Conservation (phyloP, 2,113 vertebrate genomes). For the Eudyptes chrysolophus region DNA sequence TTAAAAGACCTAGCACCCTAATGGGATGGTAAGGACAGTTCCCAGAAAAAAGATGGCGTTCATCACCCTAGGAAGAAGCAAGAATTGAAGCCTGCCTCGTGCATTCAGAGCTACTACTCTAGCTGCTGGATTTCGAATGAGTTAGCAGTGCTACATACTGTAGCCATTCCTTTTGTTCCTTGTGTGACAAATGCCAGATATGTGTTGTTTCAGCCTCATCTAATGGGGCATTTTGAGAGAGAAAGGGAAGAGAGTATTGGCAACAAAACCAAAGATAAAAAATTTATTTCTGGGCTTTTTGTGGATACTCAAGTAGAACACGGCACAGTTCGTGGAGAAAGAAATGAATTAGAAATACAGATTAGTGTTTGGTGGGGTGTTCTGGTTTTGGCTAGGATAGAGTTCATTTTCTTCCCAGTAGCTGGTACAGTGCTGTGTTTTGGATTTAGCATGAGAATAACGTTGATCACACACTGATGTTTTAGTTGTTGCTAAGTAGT, state of each 20-base stretch:
- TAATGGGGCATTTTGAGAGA: not conserved
- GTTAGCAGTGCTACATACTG: not conserved
- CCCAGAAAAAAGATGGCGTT: not conserved
- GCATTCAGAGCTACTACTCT: not conserved
- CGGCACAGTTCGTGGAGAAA: not conserved
- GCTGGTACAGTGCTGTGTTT: too few relatives aligned
- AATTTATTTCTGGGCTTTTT: not conserved
- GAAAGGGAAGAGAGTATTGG: not conserved
- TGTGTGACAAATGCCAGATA: not conserved
- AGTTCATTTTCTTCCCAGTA: too few relatives aligned
- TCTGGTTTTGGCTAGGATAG: too few relatives aligned
- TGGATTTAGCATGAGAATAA: too few relatives aligned
- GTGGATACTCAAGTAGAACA: not conserved
- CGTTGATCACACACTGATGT: too few relatives aligned
- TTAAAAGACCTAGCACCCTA: not conserved
- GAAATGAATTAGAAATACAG: not conserved
- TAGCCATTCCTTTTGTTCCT: not conserved
- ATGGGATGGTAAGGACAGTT: not conserved
- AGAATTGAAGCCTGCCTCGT: not conserved
- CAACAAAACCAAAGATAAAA: not conserved
- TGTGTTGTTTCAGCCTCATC: not conserved
- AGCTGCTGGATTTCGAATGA: not conserved
- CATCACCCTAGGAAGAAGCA: not conserved
- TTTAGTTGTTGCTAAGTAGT: too few relatives aligned
- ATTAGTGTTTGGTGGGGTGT: not conserved